Conservation (phyloP, 2,888 invertebrate species). For the Tiphia femorata region DNA sequence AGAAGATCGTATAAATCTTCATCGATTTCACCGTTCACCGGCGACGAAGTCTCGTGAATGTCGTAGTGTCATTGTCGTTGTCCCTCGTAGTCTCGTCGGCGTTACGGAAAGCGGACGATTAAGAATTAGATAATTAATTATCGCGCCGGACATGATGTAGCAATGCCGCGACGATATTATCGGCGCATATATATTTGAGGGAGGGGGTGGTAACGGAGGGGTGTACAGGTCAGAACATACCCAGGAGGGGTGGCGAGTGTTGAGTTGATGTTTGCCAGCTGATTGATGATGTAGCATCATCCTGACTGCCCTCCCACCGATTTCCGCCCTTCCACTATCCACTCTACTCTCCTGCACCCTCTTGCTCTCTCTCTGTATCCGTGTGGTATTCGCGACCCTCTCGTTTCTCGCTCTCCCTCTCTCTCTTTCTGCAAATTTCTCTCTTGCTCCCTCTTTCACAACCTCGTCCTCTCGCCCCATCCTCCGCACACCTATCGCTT, state of each 20-base stretch:
- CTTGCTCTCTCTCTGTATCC: slow-evolving; percentile 10
- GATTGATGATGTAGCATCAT: slow-evolving; percentile 68
- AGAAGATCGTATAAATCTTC: no score
- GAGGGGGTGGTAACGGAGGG: no score
- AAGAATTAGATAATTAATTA: slow-evolving; percentile 56
- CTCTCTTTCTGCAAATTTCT: slow-evolving; percentile 28
- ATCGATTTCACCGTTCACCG: no score
- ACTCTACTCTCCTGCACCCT: slow-evolving; percentile 27
- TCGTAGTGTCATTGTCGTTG: no score
- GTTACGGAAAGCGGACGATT: slow-evolving; percentile 35
- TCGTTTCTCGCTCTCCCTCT: background rate
- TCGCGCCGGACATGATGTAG: slow-evolving; percentile 57
- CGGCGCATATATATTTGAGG: slow-evolving; percentile 52
- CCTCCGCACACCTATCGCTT: no score
- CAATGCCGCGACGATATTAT: slow-evolving; percentile 56
- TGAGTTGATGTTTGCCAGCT: slow-evolving; percentile 67
- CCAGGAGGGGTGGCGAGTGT: slow-evolving; percentile 56
- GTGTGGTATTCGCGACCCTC: background rate
- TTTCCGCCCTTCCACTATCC: slow-evolving; percentile 43
- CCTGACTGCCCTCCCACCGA: slow-evolving; percentile 51
- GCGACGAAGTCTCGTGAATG: no score
- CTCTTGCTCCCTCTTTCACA: slow-evolving; percentile 9
- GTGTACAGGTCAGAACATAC: slow-evolving; percentile 51
- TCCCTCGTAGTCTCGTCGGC: no score
- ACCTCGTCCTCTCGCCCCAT: no score